Conservation (phyloP, 2,797 vertebrate species). For the Sebastes vulpes region DNA sequence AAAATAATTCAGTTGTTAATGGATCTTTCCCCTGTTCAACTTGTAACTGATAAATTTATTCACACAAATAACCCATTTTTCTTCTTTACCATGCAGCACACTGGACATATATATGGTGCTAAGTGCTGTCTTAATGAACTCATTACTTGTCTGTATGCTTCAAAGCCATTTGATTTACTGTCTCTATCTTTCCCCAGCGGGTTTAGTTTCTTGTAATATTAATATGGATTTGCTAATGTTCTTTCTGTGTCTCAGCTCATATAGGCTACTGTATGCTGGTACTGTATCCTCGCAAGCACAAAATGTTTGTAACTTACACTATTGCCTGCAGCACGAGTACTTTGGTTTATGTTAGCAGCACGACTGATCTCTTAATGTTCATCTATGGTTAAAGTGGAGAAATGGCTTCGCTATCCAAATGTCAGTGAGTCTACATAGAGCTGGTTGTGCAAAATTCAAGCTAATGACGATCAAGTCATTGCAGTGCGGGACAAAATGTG, state of each 20-base stretch:
- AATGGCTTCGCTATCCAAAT: slow-evolving; percentile 13
- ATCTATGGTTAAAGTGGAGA: slow-evolving; percentile 44
- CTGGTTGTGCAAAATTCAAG: slow-evolving; percentile 54
- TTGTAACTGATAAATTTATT: background rate
- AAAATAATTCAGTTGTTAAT: background rate
- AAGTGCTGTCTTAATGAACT: slow-evolving; percentile 30
- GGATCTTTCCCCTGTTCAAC: background rate
- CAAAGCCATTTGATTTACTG: slow-evolving; percentile 24
- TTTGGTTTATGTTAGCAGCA: background rate
- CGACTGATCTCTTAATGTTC: slow-evolving; percentile 32
- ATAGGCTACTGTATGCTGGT: background rate
- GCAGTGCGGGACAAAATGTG: background rate
- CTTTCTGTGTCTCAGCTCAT: slow-evolving; percentile 1
- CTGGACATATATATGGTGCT: slow-evolving; percentile 5
- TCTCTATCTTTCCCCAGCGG: slow-evolving; percentile 14
- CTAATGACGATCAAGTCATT: slow-evolving; percentile 38
- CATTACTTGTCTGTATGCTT: slow-evolving; percentile 33
- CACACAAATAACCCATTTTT: slow-evolving; percentile 9
- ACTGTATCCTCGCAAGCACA: background rate
- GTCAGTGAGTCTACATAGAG: slow-evolving; percentile 10
- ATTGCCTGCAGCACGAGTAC: background rate
- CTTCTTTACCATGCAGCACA: background rate
- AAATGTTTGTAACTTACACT: background rate
- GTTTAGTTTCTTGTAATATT: slow-evolving; percentile 36
- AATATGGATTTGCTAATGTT: slow-evolving; percentile 21